Evolutionary conservation across 2,113 vertebrate species (phyloP), one percentile per base, ranked within the genome.

Genomic region (Megalops atlanticus): DNA sequence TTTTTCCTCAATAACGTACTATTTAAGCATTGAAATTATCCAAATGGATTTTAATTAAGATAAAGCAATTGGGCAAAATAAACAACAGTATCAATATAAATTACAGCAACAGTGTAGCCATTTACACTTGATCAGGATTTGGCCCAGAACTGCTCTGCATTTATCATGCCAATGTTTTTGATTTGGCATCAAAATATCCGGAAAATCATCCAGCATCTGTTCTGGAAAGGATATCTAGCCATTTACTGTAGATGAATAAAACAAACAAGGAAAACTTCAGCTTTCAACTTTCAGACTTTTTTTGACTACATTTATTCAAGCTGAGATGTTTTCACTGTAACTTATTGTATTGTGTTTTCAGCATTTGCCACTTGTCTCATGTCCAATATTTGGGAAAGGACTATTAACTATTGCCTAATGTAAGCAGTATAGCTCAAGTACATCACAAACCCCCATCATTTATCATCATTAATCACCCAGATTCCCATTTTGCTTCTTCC

Each of bases 61-160:
- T 64, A 64, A 64, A 64, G 24, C 58, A 64, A 64, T 31, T 64
- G 21, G 31, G n/a, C 58, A 64, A 64, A 64, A 64, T 64, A 64
- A 64, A 64, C 58, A 64, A 64, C 58, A 64, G 24, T 31, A 64
- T 64, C n/a, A n/a, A 31, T 64, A 27, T 64, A 24, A 64, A 64
- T 64, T 64, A 64, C 31, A 27, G 11, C 12, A 64, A 64, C 58
- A 64, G 31, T 64, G 58, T 31, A n/a, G 4, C 58, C 52, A 58
- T 64, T 64, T 31, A 64, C 58, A 64, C 58, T 64, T 64, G 58
- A 58, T 58, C 3, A 24, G 47, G 52, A 64, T 64, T 64, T 64
- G 58, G 58, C 58, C 7, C 24, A 31, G 31, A 64, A 64, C 58
- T 31, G 58, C 31, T 64, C 31, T 31, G 58, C n/a, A 64, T 64